phyloP scores from a whole-genome alignment of 2,888 invertebrate species.

The Alsophila aescularia region DNA sequence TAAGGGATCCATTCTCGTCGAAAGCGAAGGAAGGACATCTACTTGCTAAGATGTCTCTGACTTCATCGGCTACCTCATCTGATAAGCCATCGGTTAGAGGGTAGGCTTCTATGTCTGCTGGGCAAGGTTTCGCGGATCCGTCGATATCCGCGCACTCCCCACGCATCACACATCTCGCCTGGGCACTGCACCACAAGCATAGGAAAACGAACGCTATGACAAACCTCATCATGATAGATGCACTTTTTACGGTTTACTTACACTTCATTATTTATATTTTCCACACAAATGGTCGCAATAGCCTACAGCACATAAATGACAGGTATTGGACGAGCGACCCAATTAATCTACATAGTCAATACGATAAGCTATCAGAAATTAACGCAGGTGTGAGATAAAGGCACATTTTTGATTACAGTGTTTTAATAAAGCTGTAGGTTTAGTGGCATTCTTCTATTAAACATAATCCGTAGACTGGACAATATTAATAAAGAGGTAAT shows the following conservation, averaged over 20 bases:
- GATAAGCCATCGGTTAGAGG: slow-evolving; percentile 55
- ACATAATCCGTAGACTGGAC: neutral
- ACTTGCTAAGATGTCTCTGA: slow-evolving; percentile 65
- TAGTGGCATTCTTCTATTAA: neutral
- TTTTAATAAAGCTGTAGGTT: neutral
- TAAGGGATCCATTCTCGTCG: slow-evolving; percentile 62
- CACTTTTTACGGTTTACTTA: slow-evolving; percentile 19
- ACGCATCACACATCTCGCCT: slow-evolving; percentile 63
- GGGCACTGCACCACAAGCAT: slow-evolving; percentile 51
- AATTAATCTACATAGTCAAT: slow-evolving; percentile 48
- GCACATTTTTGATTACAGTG: slow-evolving; percentile 26
- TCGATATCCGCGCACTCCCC: slow-evolving; percentile 55
- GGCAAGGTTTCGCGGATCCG: slow-evolving; percentile 58
- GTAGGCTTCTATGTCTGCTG: slow-evolving; percentile 48
- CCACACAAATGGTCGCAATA: slow-evolving; percentile 10
- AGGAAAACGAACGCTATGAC: slow-evolving; percentile 43
- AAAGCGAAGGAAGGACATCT: slow-evolving; percentile 86
- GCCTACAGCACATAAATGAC: slow-evolving; percentile 35
- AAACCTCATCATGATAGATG: slow-evolving; percentile 50
- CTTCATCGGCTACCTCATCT: slow-evolving; percentile 59
- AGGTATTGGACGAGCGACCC: slow-evolving; percentile 31
- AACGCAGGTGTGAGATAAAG: slow-evolving; percentile 68
- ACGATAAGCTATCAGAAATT: slow-evolving; percentile 66
- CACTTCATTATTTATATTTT: slow-evolving; percentile 26
- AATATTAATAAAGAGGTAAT: neutral